Percentiles rank a stretch among this genome's conserved stretches.
These are phyloP conservation scores for Scelioninae gen. 1 DNA, from an alignment of 2,888 invertebrate species.

Conservation along the genomic window DNA sequence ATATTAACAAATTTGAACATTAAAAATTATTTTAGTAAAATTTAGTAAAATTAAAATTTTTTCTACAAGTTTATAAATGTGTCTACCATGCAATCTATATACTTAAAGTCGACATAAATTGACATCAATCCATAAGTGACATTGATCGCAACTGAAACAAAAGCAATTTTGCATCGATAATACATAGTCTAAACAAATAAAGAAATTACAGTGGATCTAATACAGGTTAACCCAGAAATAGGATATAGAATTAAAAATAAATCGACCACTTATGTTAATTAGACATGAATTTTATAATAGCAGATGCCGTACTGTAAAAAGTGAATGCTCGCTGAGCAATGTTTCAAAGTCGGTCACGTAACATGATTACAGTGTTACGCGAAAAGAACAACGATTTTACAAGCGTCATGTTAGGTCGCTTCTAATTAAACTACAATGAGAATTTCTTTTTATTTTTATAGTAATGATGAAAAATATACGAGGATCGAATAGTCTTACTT, in stretches of 20 bases:
- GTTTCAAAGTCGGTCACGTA: slow-evolving; percentile 58
- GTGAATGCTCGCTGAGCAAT: slow-evolving; percentile 48
- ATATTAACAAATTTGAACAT: no score
- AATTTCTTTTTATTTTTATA: slow-evolving; percentile 40
- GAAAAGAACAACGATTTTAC: slow-evolving; percentile 59
- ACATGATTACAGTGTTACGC: slow-evolving; percentile 54
- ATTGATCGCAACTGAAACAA: slow-evolving; percentile 38
- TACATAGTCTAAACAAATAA: neutral
- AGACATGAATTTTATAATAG: slow-evolving; percentile 14
- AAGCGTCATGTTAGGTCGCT: slow-evolving; percentile 21
- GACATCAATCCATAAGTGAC: slow-evolving; percentile 36
- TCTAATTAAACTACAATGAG: slow-evolving; percentile 39
- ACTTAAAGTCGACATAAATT: neutral
- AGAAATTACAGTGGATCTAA: neutral
- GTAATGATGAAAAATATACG: slow-evolving; percentile 13
- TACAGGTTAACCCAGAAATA: slow-evolving; percentile 1
- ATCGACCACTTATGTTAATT: slow-evolving; percentile 34
- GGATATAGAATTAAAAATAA: slow-evolving; percentile 21
- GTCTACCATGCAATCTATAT: neutral
- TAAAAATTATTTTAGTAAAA: no score
- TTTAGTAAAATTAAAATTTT: no score
- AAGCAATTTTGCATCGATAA: slow-evolving; percentile 22
- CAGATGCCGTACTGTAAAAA: slow-evolving; percentile 46
- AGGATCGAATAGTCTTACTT: neutral
- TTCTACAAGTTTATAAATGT: neutral